Percentiles rank a stretch among this genome's conserved stretches.
Conservation (phyloP, 2,888 invertebrate species). For the Torymus tubicola region DNA sequence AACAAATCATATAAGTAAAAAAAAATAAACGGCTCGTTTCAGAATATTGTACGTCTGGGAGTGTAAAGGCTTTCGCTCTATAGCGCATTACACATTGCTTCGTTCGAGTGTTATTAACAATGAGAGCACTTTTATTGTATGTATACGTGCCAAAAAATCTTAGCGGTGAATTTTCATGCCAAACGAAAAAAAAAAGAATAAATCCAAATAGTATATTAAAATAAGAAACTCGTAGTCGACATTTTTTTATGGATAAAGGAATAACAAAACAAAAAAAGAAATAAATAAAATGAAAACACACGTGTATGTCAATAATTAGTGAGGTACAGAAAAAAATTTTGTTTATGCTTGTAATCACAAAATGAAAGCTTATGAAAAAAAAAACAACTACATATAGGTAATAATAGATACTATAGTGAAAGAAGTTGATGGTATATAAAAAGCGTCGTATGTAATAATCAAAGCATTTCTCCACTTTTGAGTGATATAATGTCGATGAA, state of each 20-base stretch:
- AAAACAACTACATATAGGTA: not conserved
- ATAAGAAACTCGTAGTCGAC: not conserved
- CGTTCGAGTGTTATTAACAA: constrained; percentile 7
- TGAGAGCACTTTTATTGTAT: too few relatives aligned
- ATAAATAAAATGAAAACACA: too few relatives aligned
- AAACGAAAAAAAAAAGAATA: not conserved
- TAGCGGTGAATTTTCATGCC: too few relatives aligned
- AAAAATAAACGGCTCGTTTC: constrained; percentile 38
- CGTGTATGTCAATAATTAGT: constrained; percentile 20
- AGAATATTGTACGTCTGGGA: constrained; percentile 36
- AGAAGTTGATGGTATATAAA: not conserved
- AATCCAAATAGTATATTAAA: not conserved
- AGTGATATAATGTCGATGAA: not conserved
- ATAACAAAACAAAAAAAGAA: not conserved
- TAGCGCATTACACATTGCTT: not conserved
- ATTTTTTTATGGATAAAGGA: constrained; percentile 9
- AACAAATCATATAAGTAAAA: not conserved
- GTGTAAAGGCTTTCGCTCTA: not conserved
- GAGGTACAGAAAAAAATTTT: constrained; percentile 7
- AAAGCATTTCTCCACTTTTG: not conserved
- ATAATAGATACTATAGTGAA: not conserved
- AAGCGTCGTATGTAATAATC: not conserved
- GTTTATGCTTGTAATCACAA: constrained; percentile 11
- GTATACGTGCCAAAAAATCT: too few relatives aligned
- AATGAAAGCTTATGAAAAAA: not conserved